A percentile compares a stretch with the other conserved stretches of the same genome.
Conservation (phyloP, 2,888 invertebrate genomes). For the Argyresthia albistria region DNA sequence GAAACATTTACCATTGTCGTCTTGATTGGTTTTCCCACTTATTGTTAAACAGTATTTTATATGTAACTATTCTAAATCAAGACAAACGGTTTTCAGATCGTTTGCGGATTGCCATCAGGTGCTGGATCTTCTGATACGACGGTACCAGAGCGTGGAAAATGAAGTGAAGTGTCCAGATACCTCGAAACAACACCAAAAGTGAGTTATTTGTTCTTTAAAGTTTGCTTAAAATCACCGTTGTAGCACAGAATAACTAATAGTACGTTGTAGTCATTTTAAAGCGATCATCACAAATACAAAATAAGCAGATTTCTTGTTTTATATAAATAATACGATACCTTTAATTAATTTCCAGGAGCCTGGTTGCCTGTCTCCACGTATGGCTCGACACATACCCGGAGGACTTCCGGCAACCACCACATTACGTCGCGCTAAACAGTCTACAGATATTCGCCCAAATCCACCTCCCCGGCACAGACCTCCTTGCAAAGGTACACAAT, state of each 20-base stretch:
- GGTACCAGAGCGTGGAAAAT: constrained; percentile 79
- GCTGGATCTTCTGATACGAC: constrained; percentile 83
- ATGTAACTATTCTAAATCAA: too few species aligned
- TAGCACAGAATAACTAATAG: too few species aligned
- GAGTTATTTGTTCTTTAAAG: constrained; percentile 14
- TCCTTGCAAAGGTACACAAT: constrained; percentile 76
- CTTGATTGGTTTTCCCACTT: too few species aligned
- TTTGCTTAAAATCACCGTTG: too few species aligned
- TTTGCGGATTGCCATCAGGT: constrained; percentile 93
- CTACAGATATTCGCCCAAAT: constrained; percentile 89
- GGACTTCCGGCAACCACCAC: constrained; percentile 89
- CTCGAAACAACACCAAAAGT: constrained; percentile 83
- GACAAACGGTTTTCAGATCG: constrained; percentile 33
- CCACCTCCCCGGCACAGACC: constrained; percentile 86
- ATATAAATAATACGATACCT: not conserved
- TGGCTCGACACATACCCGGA: constrained; percentile 99
- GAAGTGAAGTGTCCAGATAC: constrained; percentile 59
- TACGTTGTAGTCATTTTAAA: too few species aligned
- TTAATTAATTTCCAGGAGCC: constrained; percentile 72
- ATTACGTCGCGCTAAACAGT: constrained; percentile 83
- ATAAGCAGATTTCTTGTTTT: too few species aligned
- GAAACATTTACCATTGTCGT: constrained; percentile 72
- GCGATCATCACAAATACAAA: too few species aligned
- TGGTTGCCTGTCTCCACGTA: constrained; percentile 92
- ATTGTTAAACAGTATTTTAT: too few species aligned